These are phyloP conservation scores for Mormyrus lacerda DNA, from an alignment of 2,113 vertebrate genomes.

Conservation along the genomic window DNA sequence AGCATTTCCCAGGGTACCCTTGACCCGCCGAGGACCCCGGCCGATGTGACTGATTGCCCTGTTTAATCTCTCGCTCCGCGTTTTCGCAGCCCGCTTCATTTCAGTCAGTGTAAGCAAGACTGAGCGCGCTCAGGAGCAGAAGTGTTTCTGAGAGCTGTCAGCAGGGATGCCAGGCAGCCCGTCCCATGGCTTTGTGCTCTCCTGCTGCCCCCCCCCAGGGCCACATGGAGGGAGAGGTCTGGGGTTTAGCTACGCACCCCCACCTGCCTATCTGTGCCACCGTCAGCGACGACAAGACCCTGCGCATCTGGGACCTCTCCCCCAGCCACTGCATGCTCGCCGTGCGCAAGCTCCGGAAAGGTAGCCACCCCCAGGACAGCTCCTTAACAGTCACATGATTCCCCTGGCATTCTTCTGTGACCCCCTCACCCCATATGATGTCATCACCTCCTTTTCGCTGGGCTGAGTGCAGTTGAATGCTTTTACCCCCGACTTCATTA, in stretches of 20 bases:
- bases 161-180: neutral
- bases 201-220: slow-evolving; percentile 59
- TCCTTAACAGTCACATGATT: neutral
- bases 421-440: neutral
- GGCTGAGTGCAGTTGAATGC: neutral
- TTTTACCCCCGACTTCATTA: neutral
- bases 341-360: slow-evolving; percentile 95
- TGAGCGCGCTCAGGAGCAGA: neutral
- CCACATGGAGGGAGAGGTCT: slow-evolving; percentile 98
- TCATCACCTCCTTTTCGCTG: neutral
- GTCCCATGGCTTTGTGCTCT: neutral
- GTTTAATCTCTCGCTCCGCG: slow-evolving; percentile 25
- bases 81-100: slow-evolving; percentile 17
- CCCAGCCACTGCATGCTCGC: slow-evolving; percentile 99
- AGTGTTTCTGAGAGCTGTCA: neutral
- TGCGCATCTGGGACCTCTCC: slow-evolving; percentile 98
- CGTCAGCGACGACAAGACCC: slow-evolving; percentile 95
- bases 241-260: slow-evolving; percentile 93
- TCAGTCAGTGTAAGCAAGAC: slow-evolving; percentile 14
- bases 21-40: slow-evolving; percentile 22
- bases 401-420: neutral
- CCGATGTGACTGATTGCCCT: slow-evolving; percentile 35
- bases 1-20: slow-evolving; percentile 16
- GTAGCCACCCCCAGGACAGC: slow-evolving; percentile 48
- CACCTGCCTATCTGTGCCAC: slow-evolving; percentile 97